phyloP scores from a whole-genome alignment of 2,888 invertebrate species.

The Hylaea fasciaria region DNA sequence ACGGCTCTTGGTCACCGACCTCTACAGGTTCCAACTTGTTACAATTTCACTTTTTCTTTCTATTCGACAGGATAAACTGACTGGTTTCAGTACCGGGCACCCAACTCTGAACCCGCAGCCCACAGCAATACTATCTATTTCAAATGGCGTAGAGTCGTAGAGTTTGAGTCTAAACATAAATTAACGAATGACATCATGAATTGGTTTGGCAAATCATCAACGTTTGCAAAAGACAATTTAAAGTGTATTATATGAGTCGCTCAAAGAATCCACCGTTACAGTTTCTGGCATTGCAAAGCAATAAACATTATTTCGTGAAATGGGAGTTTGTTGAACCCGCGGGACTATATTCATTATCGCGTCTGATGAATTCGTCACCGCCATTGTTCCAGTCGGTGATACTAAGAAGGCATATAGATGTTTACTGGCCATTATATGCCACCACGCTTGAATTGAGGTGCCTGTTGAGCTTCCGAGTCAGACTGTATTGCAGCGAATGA shows the following conservation, averaged over 20 bases:
- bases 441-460: neutral
- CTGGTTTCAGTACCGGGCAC: conserved; percentile 9
- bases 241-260: conserved; percentile 54
- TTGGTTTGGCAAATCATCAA: conserved; percentile 62
- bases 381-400: conserved; percentile 73
- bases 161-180: conserved; percentile 8
- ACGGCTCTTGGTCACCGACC: conserved; percentile 77
- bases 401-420: conserved; percentile 52
- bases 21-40: conserved; percentile 80
- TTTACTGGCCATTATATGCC: neutral
- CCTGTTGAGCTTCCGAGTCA: too few relatives aligned
- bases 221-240: conserved; percentile 55
- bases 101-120: neutral
- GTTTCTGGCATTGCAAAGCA: conserved; percentile 59
- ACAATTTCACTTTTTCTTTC: conserved; percentile 80
- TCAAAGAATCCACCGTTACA: conserved; percentile 60
- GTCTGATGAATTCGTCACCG: conserved; percentile 77
- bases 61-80: conserved; percentile 42
- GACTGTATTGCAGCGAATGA: conserved; percentile 2
- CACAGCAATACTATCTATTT: too few relatives aligned
- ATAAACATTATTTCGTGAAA: conserved; percentile 74
- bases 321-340: conserved; percentile 80
- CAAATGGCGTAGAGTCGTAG: neutral
- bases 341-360: conserved; percentile 80
- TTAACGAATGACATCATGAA: conserved; percentile 27